These are phyloP conservation scores for Polyploca ridens DNA, from an alignment of 2,888 invertebrate genomes.

Conservation along the genomic window DNA sequence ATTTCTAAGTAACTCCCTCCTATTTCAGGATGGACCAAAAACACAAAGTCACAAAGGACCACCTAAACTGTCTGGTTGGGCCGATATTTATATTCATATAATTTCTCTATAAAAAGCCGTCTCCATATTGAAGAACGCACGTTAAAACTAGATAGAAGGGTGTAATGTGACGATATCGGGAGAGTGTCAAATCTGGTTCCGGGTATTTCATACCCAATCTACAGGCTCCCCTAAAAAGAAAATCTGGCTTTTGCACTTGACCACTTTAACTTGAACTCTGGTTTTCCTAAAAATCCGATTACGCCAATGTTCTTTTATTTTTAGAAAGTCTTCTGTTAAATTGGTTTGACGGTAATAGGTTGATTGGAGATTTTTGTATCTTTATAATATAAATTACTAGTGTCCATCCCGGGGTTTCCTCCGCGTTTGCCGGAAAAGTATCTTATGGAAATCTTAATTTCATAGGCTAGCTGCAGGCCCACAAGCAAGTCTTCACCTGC, in stretches of 20 bases:
- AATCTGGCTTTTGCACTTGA: constrained; percentile 49
- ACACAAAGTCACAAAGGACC: too few species aligned
- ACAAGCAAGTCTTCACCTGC: too few species aligned
- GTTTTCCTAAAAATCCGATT: constrained; percentile 15
- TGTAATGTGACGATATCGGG: constrained; percentile 66
- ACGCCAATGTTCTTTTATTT: background rate
- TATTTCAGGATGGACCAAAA: too few species aligned
- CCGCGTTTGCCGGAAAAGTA: too few species aligned
- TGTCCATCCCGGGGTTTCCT: too few species aligned
- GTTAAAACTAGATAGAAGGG: constrained; percentile 50
- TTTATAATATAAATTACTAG: background rate
- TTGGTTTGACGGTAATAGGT: background rate
- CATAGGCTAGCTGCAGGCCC: too few species aligned
- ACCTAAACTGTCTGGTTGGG: too few species aligned
- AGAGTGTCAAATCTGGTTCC: constrained; percentile 72
- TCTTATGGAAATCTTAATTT: too few species aligned
- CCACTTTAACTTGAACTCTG: constrained; percentile 44
- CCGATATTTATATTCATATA: too few species aligned
- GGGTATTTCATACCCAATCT: constrained; percentile 67
- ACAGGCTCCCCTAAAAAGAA: constrained; percentile 62
- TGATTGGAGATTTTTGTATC: constrained; percentile 3
- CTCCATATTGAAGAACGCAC: constrained; percentile 38
- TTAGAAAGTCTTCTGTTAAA: constrained; percentile 12
- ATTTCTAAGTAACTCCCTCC: too few species aligned
- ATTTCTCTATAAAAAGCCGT: constrained; percentile 40